Evolutionary conservation across 1,140 invertebrate genomes (phyloP).

Genomic region (Phocides pigmalion): DNA sequence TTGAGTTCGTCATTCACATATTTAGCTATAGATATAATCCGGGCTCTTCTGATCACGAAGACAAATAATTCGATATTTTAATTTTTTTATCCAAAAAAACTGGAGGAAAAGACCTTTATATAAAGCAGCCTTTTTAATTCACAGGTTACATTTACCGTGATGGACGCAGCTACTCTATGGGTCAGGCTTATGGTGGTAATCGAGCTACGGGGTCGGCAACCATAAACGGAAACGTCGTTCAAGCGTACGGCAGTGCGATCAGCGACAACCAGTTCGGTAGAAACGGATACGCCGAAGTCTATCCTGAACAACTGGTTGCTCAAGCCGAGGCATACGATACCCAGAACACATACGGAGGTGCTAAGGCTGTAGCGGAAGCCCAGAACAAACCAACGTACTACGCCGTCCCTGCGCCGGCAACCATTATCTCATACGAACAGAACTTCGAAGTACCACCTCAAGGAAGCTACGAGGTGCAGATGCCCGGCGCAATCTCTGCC

Average conservation of each 20-base stretch:
- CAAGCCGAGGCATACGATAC: slow-evolving; percentile 59
- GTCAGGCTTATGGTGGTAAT: slow-evolving; percentile 56
- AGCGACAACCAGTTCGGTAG: slow-evolving; percentile 34
- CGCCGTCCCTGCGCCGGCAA: slow-evolving; percentile 58
- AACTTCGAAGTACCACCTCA: slow-evolving; percentile 58
- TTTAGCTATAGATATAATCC: too few relatives aligned
- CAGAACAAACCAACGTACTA: slow-evolving; percentile 59
- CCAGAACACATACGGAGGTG: slow-evolving; percentile 44
- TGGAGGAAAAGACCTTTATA: not conserved
- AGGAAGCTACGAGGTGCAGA: slow-evolving; percentile 45
- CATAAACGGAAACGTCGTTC: slow-evolving; percentile 48
- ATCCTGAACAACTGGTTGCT: slow-evolving; percentile 56
- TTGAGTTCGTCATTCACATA: too few relatives aligned
- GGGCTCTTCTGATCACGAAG: too few relatives aligned
- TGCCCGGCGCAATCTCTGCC: slow-evolving; percentile 41
- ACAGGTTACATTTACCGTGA: slow-evolving; percentile 64
- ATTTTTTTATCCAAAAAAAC: too few relatives aligned
- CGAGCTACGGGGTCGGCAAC: slow-evolving; percentile 51
- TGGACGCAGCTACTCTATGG: slow-evolving; percentile 60
- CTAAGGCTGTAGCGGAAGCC: slow-evolving; percentile 59
- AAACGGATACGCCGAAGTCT: slow-evolving; percentile 46
- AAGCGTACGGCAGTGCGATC: slow-evolving; percentile 55
- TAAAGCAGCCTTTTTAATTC: slow-evolving; percentile 13
- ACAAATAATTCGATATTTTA: too few relatives aligned
- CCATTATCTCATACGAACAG: slow-evolving; percentile 67